Base-by-base conservation (phyloP, 2,113 vertebrate species). In the Phrynosoma platyrhinos region DNA sequence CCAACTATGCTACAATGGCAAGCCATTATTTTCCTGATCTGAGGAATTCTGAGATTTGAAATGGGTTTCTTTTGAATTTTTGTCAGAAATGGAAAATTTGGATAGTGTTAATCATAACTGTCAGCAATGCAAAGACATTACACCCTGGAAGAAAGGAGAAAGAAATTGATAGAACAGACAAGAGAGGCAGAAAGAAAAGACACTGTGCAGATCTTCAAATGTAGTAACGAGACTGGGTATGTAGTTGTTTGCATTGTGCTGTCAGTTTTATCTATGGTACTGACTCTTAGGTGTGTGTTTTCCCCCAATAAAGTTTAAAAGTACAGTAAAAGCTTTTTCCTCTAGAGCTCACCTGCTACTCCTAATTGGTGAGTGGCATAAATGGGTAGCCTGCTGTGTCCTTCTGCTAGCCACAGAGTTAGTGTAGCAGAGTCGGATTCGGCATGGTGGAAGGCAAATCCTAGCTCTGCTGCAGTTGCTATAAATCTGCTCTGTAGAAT, bases 321-420 rank as follows among this genome's bases (percentile, higher is more conserved):
- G 8, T 5, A 58, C 14, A 62, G 3, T 16, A 62, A 62, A 14
- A 8, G 6, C 9, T 23, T 5, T 10, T 25, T 14, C 40, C 25
- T 32, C 36, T 74, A 52, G 32, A 75, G 91, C 94, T 95, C 86
- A 99, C 98, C 99, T 97, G 98, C 98, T 9, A 99, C 98, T 66
- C 99, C 99, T 3, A 99, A 74, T 93, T 99, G 98, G 94, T 99
- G 99, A 0, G 97, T 98, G 5, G 98, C 98, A 0, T 97, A 99
- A 2, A 91, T 96, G 0, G 98, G 98, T 27, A 99, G 95, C 53
- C 97, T 95, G 97, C 96, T 98, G 58, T 96, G 94, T 23, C 97
- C 98, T 8, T 96, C 93, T 5, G 94, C 97, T 91, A 99, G 91
- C 98, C 98, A 99, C 36, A 99, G 95, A 0, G 97, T 94, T 91